These are phyloP conservation scores for Crambe crambe DNA, from an alignment of 37 sponge, comb jelly and placozoan genomes.

Conservation along the genomic window DNA sequence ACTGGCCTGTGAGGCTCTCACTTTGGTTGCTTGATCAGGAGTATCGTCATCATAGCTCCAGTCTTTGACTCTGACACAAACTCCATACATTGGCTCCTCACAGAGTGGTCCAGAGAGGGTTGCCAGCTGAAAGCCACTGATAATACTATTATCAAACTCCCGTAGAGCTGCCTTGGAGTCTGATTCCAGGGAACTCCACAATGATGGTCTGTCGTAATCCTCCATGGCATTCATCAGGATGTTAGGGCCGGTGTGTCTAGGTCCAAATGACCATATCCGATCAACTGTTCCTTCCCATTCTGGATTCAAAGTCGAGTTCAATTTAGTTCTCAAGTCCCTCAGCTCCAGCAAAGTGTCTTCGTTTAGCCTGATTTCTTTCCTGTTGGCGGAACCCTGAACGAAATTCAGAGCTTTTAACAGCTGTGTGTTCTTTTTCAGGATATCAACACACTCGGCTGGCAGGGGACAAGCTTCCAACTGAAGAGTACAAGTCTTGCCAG, in stretches of 20 bases:
- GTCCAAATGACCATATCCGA: conserved; percentile 91
- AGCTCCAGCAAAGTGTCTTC: conserved; percentile 39
- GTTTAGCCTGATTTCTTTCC: conserved; percentile 13
- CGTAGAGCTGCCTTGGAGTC: conserved; percentile 25
- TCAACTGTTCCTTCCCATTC: conserved; percentile 58
- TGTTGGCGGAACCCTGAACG: background rate
- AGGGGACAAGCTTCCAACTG: conserved; percentile 70
- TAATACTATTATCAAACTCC: conserved; percentile 78
- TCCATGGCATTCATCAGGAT: conserved; percentile 74
- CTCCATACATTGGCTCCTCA: conserved; percentile 95
- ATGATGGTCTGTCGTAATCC: conserved; percentile 57
- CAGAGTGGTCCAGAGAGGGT: conserved; percentile 94
- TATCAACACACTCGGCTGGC: conserved; percentile 38
- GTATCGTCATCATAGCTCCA: conserved; percentile 50
- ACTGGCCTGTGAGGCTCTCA: too few species aligned
- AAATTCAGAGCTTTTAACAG: conserved; percentile 53
- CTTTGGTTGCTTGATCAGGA: background rate
- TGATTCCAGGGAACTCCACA: conserved; percentile 56
- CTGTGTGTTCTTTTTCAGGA: conserved; percentile 46
- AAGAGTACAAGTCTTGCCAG: conserved; percentile 54
- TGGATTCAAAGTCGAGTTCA: conserved; percentile 1
- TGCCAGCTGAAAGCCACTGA: conserved; percentile 95
- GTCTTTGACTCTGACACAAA: conserved; percentile 71
- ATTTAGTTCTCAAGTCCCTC: conserved; percentile 23
- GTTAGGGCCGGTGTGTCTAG: conserved; percentile 83